A percentile compares a stretch with the other conserved stretches of the same genome.
Evolutionary conservation across 2,888 invertebrate genomes (phyloP).

Genomic region (Nezara viridula): DNA sequence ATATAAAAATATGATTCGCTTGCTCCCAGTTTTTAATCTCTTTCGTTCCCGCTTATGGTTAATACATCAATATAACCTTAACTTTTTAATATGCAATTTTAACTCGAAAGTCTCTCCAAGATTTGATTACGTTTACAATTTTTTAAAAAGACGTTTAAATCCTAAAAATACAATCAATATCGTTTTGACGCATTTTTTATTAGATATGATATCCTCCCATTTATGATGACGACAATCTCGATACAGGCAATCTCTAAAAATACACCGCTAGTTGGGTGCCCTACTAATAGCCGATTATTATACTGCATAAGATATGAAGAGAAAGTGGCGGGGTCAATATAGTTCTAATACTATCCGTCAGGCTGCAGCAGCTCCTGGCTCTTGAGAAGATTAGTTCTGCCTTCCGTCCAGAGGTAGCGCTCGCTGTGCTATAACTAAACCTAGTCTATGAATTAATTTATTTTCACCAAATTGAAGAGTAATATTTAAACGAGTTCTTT

Average conservation of each 20-base stretch:
- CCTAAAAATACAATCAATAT: not conserved
- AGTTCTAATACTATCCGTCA: not conserved
- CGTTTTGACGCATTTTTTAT: too few species aligned
- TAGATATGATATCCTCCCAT: too few species aligned
- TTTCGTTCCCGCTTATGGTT: not conserved
- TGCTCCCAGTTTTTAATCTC: too few species aligned
- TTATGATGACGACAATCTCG: too few species aligned
- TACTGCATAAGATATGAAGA: not conserved
- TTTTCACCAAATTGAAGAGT: too few species aligned
- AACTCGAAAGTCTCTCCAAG: not conserved
- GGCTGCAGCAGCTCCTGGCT: not conserved
- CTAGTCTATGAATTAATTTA: too few species aligned
- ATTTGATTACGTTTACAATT: not conserved
- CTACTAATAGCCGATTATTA: constrained; percentile 20
- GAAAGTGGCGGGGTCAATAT: not conserved
- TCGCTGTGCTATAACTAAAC: not conserved
- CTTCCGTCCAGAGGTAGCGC: not conserved
- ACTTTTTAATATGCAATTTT: not conserved
- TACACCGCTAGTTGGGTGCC: not conserved
- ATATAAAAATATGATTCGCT: too few species aligned
- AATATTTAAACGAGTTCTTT: too few species aligned
- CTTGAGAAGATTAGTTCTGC: not conserved
- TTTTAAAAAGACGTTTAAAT: not conserved
- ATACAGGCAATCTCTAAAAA: constrained; percentile 23
- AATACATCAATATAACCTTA: not conserved